Evolutionary conservation across 2,113 vertebrate species (phyloP), one percentile per base, ranked within the genome.

Genomic region (Chroicocephalus ridibundus): DNA sequence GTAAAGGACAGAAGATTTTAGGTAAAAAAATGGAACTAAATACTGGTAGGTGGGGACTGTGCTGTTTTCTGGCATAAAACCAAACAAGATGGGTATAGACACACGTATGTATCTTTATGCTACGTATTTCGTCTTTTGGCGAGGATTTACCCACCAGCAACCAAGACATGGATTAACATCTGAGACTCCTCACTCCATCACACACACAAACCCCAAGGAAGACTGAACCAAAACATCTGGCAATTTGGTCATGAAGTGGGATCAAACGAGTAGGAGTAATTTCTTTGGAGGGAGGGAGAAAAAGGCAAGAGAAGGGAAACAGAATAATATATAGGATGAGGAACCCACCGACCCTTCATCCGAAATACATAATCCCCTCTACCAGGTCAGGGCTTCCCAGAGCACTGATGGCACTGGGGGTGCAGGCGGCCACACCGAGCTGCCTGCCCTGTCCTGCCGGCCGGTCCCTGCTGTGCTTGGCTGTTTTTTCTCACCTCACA

Each of bases 191-290:
- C 32, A n/a, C 36, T 71, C 32, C 34, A 46, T 46, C 7, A 3
- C 34, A 27, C 1, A 0, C 20, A 38, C 7, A 52, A 83, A 8
- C 14, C 29, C n/a, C 51, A n/a, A 19, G 71, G 38, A 88, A 88
- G 44, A 46, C 32, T 46, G 57, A 92, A 58, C 10, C 15, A 20
- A 76, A 82, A 51, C 1, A 0, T 46, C 57, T 55, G 57, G 31
- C 36, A 44, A 34, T 70, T 55, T 0, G 0, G 6, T 38, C 32
- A 71, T 0, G 0, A 58, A 17, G 19, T 1, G 0, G 29, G 38
- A 40, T 52, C 47, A 78, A 78, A 60, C 1, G 2, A 46, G 27
- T 52, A 78, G 25, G 29, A 46, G 38, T n/a, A 46, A 52, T 20
- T 72, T 36, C 25, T 47, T 6, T 17, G 52, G 40, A 61, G 25